Conservation (phyloP, 2,888 invertebrate species). For the Venusia cambrica region DNA sequence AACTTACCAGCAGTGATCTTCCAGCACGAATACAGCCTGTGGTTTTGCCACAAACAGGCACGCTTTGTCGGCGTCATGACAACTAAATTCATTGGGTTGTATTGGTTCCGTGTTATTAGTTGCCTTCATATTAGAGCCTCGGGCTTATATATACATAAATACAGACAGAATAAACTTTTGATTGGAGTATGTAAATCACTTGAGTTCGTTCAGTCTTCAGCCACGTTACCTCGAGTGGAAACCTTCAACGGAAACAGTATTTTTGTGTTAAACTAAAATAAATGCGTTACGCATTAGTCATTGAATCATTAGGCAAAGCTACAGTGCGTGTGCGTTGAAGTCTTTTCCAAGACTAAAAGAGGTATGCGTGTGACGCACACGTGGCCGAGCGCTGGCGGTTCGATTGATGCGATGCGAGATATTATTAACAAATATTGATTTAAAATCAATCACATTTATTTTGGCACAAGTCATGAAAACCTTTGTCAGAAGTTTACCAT, state of each 20-base stretch:
- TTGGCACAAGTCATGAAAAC: too few relatives aligned
- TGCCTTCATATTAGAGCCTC: conserved; percentile 28
- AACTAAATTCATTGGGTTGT: conserved; percentile 49
- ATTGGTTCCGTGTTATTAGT: conserved; percentile 30
- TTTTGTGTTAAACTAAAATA: too few relatives aligned
- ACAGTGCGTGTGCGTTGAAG: conserved; percentile 18
- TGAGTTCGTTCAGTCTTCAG: too few relatives aligned
- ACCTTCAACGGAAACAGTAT: too few relatives aligned
- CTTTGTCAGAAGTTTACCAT: too few relatives aligned
- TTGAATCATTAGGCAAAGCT: conserved; percentile 1
- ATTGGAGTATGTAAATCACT: too few relatives aligned
- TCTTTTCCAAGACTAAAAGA: conserved; percentile 12
- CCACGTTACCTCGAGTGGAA: too few relatives aligned
- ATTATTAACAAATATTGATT: too few relatives aligned
- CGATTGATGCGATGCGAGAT: conserved; percentile 10
- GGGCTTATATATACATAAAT: too few relatives aligned
- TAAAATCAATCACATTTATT: too few relatives aligned
- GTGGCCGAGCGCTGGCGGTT: background rate
- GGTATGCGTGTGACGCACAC: conserved; percentile 17
- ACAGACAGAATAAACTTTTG: too few relatives aligned
- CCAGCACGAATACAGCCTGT: conserved; percentile 7
- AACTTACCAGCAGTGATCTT: conserved; percentile 2
- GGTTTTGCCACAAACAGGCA: conserved; percentile 36
- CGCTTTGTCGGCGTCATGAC: conserved; percentile 49
- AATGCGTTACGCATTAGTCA: too few relatives aligned